These are phyloP conservation scores for Carapus acus DNA, from an alignment of 2,797 vertebrate species.

Conservation along the genomic window DNA sequence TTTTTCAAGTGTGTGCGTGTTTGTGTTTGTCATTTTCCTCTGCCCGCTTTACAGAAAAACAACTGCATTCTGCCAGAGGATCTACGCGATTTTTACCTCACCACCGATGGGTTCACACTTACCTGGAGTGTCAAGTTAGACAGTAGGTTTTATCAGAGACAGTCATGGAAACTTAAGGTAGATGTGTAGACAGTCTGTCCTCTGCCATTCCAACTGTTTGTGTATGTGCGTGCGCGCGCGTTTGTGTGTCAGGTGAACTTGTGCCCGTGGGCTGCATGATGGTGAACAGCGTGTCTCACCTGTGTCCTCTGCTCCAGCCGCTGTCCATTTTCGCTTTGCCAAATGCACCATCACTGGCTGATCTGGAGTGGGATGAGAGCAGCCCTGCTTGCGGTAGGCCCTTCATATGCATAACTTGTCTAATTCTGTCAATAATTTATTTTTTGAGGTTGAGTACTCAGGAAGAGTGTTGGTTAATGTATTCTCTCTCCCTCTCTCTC, in stretches of 20 bases:
- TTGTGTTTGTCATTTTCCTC: neutral
- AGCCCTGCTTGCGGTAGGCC: slow-evolving; percentile 61
- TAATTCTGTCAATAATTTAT: slow-evolving; percentile 9
- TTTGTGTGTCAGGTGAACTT: slow-evolving; percentile 74
- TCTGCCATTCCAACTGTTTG: neutral
- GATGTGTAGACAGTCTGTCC: no score
- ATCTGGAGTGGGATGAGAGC: slow-evolving; percentile 85
- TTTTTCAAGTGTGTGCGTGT: no score
- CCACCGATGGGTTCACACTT: slow-evolving; percentile 89
- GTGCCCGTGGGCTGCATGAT: slow-evolving; percentile 89
- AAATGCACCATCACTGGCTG: slow-evolving; percentile 83
- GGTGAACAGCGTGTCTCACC: slow-evolving; percentile 80
- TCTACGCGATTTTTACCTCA: slow-evolving; percentile 91
- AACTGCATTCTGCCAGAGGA: slow-evolving; percentile 87
- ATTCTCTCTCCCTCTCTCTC: no score
- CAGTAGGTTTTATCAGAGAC: slow-evolving; percentile 63
- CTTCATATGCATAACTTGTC: no score
- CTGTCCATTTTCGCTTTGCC: slow-evolving; percentile 82
- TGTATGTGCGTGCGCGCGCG: slow-evolving; percentile 6
- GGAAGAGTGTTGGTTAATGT: no score
- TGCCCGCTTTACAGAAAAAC: slow-evolving; percentile 78
- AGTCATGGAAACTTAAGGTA: no score
- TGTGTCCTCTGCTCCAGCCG: slow-evolving; percentile 78
- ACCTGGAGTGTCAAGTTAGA: slow-evolving; percentile 89
- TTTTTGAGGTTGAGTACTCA: no score